Evolutionary conservation across 2,797 vertebrate genomes (phyloP), one percentile per base, ranked within the genome.

Genomic region (Tenualosa thibaudeaui): DNA sequence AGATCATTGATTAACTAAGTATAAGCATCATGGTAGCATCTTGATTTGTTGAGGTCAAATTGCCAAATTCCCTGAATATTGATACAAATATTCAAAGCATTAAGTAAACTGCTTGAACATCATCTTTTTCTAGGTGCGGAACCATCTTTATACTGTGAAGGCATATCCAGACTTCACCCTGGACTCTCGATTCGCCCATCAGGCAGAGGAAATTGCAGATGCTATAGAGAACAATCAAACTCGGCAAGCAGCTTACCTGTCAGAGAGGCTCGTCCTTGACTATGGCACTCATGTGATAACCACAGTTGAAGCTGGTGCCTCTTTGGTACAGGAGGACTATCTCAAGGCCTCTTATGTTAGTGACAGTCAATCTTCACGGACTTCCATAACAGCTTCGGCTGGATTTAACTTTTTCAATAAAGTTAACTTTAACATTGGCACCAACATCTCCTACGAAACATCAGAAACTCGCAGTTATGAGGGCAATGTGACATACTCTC

Each of bases 221-320:
- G 93, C 95, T 24, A 91, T 98, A 62, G 96, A 97, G 87, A 98
- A 97, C 93, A 98, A 98, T 89, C 97, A 97, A 92, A 98, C 96
- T 0, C 93, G 88, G 40, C 95, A 92, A 58, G 95, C 95, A 1
- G 90, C 93, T 1, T 98, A 96, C 82, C 93, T 98, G 81, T 95
- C 97, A 0, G 97, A 99, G 88, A 92, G 91, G 90, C 94, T 99
- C 91, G 95, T 99, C 49, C 90, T 97, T 83, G 95, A 97, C 88
- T 98, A 96, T 0, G 97, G 98, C 51, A 98, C 97, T 31, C 97
- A 98, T 0, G 88, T 96, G 6, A 89, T 97, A 88, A 98, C 96
- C 0, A 96, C 93, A 0, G 89, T 97, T 0, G 96, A 98, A 0
- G 96, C 97, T 0, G 97, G 98, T 65, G 97, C 97, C 0, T 88